A percentile compares a stretch with the other conserved stretches of the same genome.
phyloP scores from a whole-genome alignment of 2,888 invertebrate genomes.

The Spialia ferax region DNA sequence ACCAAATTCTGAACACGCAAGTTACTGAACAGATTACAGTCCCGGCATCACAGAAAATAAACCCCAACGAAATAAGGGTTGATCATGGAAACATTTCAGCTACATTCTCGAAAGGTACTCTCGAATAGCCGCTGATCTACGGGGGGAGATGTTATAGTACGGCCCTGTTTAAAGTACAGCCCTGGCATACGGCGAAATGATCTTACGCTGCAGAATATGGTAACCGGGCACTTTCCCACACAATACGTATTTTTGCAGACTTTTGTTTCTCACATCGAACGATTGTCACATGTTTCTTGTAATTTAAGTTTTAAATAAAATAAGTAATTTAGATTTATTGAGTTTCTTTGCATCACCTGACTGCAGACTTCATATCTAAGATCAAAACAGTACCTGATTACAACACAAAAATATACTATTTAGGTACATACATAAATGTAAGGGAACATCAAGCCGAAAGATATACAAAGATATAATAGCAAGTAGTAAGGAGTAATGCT shows the following conservation, averaged over 20 bases:
- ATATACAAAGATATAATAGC: no score
- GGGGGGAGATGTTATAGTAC: slow-evolving; percentile 15
- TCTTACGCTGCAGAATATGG: no score
- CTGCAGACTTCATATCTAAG: slow-evolving; percentile 6
- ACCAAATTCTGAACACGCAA: background rate
- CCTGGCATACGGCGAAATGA: no score
- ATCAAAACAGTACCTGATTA: no score
- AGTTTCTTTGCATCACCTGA: slow-evolving; percentile 12
- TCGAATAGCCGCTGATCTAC: slow-evolving; percentile 23
- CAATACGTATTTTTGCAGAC: background rate
- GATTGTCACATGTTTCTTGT: background rate
- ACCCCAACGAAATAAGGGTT: slow-evolving; percentile 24
- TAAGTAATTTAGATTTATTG: slow-evolving; percentile 6
- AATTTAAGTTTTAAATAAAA: slow-evolving; percentile 1
- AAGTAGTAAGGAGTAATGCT: no score
- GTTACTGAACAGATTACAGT: background rate
- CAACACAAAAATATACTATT: no score
- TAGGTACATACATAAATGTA: no score
- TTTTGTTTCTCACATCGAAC: background rate
- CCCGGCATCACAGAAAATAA: slow-evolving; percentile 1
- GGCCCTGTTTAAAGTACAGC: no score
- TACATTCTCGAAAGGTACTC: slow-evolving; percentile 16
- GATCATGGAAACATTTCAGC: slow-evolving; percentile 25
- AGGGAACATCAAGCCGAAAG: no score
- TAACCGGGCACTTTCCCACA: background rate